Conservation (phyloP, 2,797 vertebrate genomes). For the Enteromius trimaculatus region DNA sequence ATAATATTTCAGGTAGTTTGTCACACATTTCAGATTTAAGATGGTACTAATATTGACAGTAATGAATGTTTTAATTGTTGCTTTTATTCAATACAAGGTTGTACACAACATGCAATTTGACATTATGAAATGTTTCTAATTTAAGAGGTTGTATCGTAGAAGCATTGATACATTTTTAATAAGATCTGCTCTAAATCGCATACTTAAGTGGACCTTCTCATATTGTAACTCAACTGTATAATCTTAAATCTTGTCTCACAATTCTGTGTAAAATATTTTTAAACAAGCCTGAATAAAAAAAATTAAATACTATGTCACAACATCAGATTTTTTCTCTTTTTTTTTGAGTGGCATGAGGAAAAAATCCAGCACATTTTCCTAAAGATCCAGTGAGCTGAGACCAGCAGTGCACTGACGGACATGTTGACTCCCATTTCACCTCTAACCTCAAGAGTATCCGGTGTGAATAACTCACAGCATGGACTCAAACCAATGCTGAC, state of each 20-base stretch:
- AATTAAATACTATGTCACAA: not conserved
- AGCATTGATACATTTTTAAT: not conserved
- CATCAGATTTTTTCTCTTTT: not conserved
- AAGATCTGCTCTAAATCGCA: slow-evolving; percentile 2
- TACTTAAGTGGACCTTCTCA: slow-evolving; percentile 9
- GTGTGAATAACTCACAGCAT: slow-evolving; percentile 22
- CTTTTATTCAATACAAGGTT: not conserved
- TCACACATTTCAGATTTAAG: not conserved
- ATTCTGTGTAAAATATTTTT: not conserved
- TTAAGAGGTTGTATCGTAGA: not conserved
- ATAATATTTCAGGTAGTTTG: not conserved
- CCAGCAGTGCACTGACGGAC: slow-evolving; percentile 1
- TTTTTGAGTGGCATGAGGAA: not conserved
- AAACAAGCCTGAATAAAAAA: not conserved
- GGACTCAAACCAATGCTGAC: slow-evolving; percentile 6
- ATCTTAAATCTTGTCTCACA: not conserved
- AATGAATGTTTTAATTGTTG: slow-evolving; percentile 18
- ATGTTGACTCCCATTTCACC: slow-evolving; percentile 29
- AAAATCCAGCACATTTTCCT: not conserved
- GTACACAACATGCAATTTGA: not conserved
- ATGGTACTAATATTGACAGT: not conserved
- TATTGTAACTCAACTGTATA: not conserved
- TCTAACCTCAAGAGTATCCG: slow-evolving; percentile 21
- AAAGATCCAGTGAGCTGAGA: slow-evolving; percentile 5
- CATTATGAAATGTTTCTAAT: slow-evolving; percentile 19